A percentile compares a stretch with the other conserved stretches of the same genome.
phyloP scores from a whole-genome alignment of 2,113 vertebrate species.

The Gallinago paraguaiae region DNA sequence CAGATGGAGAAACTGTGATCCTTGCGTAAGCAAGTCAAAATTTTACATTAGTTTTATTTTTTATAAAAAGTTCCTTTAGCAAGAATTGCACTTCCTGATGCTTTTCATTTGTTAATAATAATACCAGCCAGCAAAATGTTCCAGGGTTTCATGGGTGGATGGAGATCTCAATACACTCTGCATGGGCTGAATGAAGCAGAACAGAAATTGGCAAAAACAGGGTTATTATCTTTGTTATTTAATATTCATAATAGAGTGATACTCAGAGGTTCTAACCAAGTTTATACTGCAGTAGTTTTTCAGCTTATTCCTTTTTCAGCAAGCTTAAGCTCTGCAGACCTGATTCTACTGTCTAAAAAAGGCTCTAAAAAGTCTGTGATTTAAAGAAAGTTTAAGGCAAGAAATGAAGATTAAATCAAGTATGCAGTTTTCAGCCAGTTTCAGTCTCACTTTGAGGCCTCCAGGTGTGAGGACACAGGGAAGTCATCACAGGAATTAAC shows the following conservation, averaged over 20 bases:
- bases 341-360: background rate
- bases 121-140: background rate
- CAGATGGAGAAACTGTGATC: background rate
- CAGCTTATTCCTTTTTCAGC: background rate
- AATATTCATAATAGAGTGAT: slow-evolving; percentile 6
- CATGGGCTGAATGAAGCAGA: slow-evolving; percentile 30
- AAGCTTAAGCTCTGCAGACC: background rate
- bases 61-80: background rate
- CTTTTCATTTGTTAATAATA: slow-evolving; percentile 3
- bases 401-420: background rate
- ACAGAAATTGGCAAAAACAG: slow-evolving; percentile 7
- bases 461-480: background rate
- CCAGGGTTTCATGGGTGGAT: slow-evolving; percentile 17
- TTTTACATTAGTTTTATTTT: background rate
- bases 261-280: background rate
- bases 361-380: background rate
- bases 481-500: background rate
- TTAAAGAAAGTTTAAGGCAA: background rate
- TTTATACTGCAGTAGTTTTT: background rate
- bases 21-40: background rate
- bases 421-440: background rate
- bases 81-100: background rate
- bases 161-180: background rate
- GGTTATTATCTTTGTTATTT: slow-evolving; percentile 33
- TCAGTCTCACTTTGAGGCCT: background rate